Percentiles rank a stretch among this genome's conserved stretches.
phyloP scores from a whole-genome alignment of 2,888 invertebrate species.

The Zaprionus lineosus region DNA sequence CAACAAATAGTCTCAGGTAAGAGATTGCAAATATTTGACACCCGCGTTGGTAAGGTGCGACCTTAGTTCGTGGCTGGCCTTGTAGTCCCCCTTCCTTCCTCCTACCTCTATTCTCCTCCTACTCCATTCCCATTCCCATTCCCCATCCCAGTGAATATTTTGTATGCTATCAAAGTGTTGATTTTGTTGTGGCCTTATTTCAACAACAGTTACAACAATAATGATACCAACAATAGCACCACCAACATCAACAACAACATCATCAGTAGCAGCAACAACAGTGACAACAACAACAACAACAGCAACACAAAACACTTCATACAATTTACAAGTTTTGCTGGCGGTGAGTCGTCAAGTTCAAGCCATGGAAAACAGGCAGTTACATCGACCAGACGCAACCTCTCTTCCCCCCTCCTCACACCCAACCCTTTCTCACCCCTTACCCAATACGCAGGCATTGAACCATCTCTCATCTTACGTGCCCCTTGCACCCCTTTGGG shows the following conservation, averaged over 20 bases:
- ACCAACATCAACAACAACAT: too few species aligned
- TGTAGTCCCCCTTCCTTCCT: conserved; percentile 24
- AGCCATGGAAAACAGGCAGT: conserved; percentile 8
- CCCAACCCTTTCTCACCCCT: too few species aligned
- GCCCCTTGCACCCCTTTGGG: conserved; percentile 28
- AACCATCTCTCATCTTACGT: too few species aligned
- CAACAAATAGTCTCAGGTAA: conserved; percentile 57
- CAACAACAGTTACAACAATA: too few species aligned
- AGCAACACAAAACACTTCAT: conserved; percentile 48
- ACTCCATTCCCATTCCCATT: too few species aligned
- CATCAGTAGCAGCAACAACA: conserved; percentile 18
- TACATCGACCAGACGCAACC: too few species aligned
- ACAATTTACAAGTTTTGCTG: conserved; percentile 54
- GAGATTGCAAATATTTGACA: conserved; percentile 75
- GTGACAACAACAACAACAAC: conserved; percentile 21
- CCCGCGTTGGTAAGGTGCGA: too few species aligned
- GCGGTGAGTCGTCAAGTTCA: conserved; percentile 47
- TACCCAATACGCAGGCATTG: too few species aligned
- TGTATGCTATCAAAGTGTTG: conserved; percentile 34
- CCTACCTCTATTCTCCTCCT: conserved; percentile 5
- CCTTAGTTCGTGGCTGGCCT: too few species aligned
- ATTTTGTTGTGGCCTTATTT: conserved; percentile 68
- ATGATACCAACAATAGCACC: too few species aligned
- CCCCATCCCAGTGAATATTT: too few species aligned
- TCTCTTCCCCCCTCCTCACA: neutral